Evolutionary conservation across 2,888 invertebrate genomes (phyloP).

Genomic region (Digitonthophagus gazella): DNA sequence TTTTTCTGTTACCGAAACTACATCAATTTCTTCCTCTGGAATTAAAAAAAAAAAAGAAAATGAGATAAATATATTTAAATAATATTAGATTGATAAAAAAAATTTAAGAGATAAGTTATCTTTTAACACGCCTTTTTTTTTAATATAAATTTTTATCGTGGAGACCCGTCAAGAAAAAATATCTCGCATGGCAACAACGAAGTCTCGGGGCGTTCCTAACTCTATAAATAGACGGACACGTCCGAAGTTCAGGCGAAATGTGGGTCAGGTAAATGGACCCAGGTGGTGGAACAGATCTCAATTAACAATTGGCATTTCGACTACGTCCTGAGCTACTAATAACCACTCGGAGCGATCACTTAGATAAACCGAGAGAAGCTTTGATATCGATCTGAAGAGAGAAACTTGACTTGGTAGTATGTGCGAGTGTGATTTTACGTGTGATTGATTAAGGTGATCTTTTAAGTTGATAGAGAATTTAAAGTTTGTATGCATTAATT

Average conservation of each 20-base stretch:
- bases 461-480: too few species aligned
- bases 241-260: not conserved
- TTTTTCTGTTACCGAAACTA: conserved; percentile 67
- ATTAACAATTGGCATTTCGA: not conserved
- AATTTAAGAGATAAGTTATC: not conserved
- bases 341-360: too few species aligned
- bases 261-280: not conserved
- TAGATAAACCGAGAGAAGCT: too few species aligned
- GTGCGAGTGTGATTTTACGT: too few species aligned
- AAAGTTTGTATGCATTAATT: too few species aligned
- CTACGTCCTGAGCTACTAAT: too few species aligned
- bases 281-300: not conserved
- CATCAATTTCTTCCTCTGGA: conserved; percentile 84
- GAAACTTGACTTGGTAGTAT: too few species aligned
- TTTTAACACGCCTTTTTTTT: not conserved
- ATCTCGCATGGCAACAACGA: not conserved
- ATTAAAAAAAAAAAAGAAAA: conserved; percentile 51
- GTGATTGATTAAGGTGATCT: too few species aligned
- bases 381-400: too few species aligned
- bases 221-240: not conserved
- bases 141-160: not conserved
- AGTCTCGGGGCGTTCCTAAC: not conserved
- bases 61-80: too few species aligned
- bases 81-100: too few species aligned
- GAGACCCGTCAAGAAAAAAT: not conserved